Evolutionary conservation across 2,888 invertebrate species (phyloP), one percentile per base, ranked within the genome.

Genomic region (Mallateleia sp.): DNA sequence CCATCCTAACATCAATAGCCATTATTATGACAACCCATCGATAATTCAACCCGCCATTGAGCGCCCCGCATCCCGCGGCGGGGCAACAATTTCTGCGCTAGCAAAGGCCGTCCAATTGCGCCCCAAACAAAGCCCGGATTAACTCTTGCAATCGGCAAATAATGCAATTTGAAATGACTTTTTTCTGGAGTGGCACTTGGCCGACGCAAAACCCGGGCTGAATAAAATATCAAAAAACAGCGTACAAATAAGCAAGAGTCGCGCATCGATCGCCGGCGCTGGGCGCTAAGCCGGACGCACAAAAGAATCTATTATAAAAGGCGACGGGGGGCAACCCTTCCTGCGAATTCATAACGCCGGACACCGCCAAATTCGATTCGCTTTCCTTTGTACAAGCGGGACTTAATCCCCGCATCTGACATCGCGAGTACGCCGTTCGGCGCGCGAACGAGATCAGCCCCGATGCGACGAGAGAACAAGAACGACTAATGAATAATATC

Each of bases 1-100:
- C 58, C 75, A 69, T 82, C 74, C 74, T 58, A 66, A 81, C 81
- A 81, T 45, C 74, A 58, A 52, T 56, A 20, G 32, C 82, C 75
- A 75, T 82, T 82, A 82, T 82, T 82, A 82, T 82, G 82, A 82
- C 75, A 82, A 82, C 67, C 82, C 82, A 75, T 75, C 75, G 82
- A 82, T 82, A 82, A 82, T 74, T 82, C 74, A n/a, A 52, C 24
- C 32, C 50, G 81, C 74, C 60, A 67, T 81, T 81, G 74, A 52
- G 60, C 74, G 50, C 74, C 72, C 81, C 58, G 34, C 72, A 20
- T 56, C 47, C 66, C 72, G 34, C 54, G 66, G 47, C 58, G 66
- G 58, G 66, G 81, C 72, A n/a, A 66, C 72, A 72, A 80, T 80
- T 80, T 72, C 71, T 67, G 67, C 52, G 9, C 32, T 45, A 15